Evolutionary conservation across 2,797 vertebrate genomes (phyloP), one percentile per base, ranked within the genome.

Genomic region (Amblyraja radiata): DNA sequence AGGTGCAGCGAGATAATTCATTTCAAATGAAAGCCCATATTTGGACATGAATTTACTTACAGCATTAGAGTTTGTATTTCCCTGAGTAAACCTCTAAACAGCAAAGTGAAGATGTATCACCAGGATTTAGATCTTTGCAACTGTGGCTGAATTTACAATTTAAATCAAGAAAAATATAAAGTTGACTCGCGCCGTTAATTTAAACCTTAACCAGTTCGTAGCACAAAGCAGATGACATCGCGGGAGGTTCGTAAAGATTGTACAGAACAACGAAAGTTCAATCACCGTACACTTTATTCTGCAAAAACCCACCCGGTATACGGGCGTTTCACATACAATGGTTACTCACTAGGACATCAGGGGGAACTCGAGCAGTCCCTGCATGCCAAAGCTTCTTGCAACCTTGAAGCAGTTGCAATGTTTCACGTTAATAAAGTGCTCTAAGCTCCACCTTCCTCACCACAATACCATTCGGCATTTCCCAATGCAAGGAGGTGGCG

Each of bases 391-490:
- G n/a, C 13, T 68, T 65, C 13, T 73, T 65, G 18, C 65, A 88
- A 88, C 61, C 1, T 63, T n/a, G 14, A 36, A 79, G 2, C 36
- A 39, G 32, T 32, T 32, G 32, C 76, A n/a, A 28, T 7, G 83
- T 68, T 32, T 68, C 84, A 68, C n/a, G 1, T 88, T 88, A 88
- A 88, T 88, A 88, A 88, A 68, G n/a, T 68, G 84, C 63, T 88
- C 14, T 6, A 88, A 88, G 84, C 84, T 88, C 84, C 84, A 36
- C 84, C 84, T 58, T 10, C 61, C 7, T 16, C 16, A 7, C 32
- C 14, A 13, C 0, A 79, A 14, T 39, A 16, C 78, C 84, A 65
- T 61, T 88, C 4, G 16, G 13, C 68, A 84, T 2, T 61, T 61
- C 58, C 58, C 58, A n/a, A 6, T 61, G 81, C 11, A 86, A 86